Conservation (phyloP, 2,797 vertebrate genomes). For the Arrhamphus sclerolepis region DNA sequence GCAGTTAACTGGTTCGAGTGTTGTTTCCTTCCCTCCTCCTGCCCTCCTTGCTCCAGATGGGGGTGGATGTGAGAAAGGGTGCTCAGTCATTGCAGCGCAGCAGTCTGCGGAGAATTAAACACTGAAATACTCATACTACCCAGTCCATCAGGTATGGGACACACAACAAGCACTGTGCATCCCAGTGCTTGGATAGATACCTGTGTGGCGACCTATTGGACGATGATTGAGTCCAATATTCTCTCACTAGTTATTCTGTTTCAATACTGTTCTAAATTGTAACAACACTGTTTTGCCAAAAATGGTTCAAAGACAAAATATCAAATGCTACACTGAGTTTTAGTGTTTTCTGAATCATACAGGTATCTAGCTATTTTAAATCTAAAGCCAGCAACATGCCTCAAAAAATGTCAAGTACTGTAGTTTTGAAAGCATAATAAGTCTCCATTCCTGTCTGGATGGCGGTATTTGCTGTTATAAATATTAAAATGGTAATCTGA, state of each 20-base stretch:
- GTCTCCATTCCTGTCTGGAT: no score
- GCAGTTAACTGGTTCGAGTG: conserved; percentile 64
- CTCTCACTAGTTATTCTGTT: conserved; percentile 29
- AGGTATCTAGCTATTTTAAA: no score
- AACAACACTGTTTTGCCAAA: conserved; percentile 4
- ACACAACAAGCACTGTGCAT: conserved; percentile 62
- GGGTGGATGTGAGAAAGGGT: conserved; percentile 90
- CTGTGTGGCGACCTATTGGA: conserved; percentile 26
- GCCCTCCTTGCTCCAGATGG: conserved; percentile 81
- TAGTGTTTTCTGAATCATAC: no score
- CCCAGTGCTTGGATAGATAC: conserved; percentile 65
- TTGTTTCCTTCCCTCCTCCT: conserved; percentile 70
- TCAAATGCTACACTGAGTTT: not conserved
- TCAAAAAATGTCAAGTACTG: no score
- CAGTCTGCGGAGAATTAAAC: conserved; percentile 93
- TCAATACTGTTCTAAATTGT: conserved; percentile 17
- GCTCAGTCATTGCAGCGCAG: conserved; percentile 92
- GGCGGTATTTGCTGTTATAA: no score
- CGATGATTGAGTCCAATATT: conserved; percentile 28
- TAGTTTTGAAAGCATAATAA: no score
- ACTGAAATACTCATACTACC: conserved; percentile 84
- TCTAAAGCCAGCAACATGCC: no score
- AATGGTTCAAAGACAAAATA: not conserved
- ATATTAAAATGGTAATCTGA: no score
- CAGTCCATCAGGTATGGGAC: conserved; percentile 79